Conservation (phyloP, 2,797 vertebrate genomes). For the Pseudopleuronectes americanus region DNA sequence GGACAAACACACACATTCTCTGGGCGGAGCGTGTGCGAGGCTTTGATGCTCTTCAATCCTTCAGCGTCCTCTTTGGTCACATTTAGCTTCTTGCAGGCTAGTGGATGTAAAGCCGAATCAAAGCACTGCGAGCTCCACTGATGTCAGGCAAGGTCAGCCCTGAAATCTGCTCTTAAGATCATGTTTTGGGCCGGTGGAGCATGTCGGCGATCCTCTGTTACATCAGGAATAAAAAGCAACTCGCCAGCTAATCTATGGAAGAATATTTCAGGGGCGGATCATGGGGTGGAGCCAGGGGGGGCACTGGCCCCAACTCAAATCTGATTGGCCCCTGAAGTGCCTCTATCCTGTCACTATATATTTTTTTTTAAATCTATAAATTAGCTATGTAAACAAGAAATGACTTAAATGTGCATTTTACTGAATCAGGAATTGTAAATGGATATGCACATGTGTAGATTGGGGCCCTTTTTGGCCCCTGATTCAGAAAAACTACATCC, state of each 20-base stretch:
- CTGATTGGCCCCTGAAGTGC: too few species aligned
- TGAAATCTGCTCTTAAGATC: slow-evolving; percentile 20
- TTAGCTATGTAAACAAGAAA: too few species aligned
- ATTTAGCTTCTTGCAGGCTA: slow-evolving; percentile 60
- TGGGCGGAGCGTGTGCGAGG: slow-evolving; percentile 39
- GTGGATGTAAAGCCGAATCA: slow-evolving; percentile 64
- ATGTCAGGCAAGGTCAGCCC: slow-evolving; percentile 53
- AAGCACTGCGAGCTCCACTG: slow-evolving; percentile 47
- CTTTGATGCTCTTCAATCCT: slow-evolving; percentile 70
- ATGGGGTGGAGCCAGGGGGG: too few species aligned
- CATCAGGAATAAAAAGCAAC: slow-evolving; percentile 1
- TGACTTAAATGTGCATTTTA: too few species aligned
- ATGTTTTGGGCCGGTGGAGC: slow-evolving; percentile 9
- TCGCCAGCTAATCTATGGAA: too few species aligned
- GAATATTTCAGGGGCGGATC: too few species aligned
- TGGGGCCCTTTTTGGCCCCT: too few species aligned
- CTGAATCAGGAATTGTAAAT: too few species aligned
- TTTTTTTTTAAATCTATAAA: too few species aligned
- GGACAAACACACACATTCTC: slow-evolving; percentile 21
- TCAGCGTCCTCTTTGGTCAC: slow-evolving; percentile 64
- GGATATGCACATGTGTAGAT: too few species aligned
- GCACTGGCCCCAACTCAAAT: too few species aligned
- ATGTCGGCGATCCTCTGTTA: not conserved
- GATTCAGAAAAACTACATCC: not conserved
- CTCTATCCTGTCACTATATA: too few species aligned